Evolutionary conservation across 1,140 invertebrate genomes (phyloP), one percentile per base, ranked within the genome.

Genomic region (Zaprionus camerounensis): DNA sequence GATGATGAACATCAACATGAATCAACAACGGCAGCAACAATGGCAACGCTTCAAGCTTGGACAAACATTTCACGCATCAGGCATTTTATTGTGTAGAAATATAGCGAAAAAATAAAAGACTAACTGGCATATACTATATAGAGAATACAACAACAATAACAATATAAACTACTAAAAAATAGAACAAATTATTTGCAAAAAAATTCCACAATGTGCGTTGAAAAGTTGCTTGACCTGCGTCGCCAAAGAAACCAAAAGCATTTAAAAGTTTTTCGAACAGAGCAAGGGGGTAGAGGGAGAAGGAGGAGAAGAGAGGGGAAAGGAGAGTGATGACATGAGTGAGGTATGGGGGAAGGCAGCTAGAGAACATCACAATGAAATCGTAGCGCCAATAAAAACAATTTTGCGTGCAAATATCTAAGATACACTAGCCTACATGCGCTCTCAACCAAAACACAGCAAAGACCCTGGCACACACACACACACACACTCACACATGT

Each of bases 391-490:
- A 76, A 76, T 78, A 80, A 78, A 81, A 79, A 83, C 85, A 85
- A 90, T 92, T 92, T 92, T 91, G 91, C 91, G 91, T 92, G 91
- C 91, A 92, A 92, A 92, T 92, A 92, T 92, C 91, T 92, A 88
- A 92, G 91, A 92, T 92, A 92, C 84, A 92, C 91, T 92, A 92
- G 91, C 91, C 91, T 78, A 92, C 83, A 88, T 92, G 91, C 75
- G 86, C 91, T 91, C 76, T 92, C 91, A 92, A 92, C 86, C 91
- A 82, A 88, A 92, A 91, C 91, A 92, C 61, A 38, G 31, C 63
- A 82, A 92, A 92, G 91, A 92, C 91, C 91, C 91, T 92, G 91
- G 75, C 70, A 51, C 75, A 68, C 51, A 67, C 49, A 72, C 38
- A 72, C 62, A 55, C 13, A 46, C 12, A 51, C 38, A 65, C 69